Percentiles rank a stretch among this genome's conserved stretches.
These are phyloP conservation scores for Dolichomitus sp. DNA, from an alignment of 2,888 invertebrate genomes.

Conservation along the genomic window DNA sequence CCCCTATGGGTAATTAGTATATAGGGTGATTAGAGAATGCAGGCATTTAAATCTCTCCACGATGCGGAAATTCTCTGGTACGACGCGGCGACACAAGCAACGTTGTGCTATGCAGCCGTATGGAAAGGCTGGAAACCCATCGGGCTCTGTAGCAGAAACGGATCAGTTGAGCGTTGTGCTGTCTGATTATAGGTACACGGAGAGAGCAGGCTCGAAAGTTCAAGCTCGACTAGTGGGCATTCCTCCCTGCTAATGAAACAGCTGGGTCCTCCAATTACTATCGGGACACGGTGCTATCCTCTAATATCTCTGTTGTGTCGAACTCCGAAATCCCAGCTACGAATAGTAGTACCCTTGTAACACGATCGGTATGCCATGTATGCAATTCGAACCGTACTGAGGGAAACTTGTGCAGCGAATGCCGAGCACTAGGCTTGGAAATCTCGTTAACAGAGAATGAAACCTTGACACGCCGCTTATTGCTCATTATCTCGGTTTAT, in stretches of 20 bases:
- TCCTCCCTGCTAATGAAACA: constrained; percentile 59
- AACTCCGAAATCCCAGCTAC: constrained; percentile 39
- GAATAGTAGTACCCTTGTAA: constrained; percentile 23
- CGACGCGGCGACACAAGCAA: constrained; percentile 26
- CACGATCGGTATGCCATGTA: constrained; percentile 43
- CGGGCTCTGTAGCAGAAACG: constrained; percentile 19
- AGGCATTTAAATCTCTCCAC: constrained; percentile 65
- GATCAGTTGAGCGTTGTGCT: constrained; percentile 32
- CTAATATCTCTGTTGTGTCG: constrained; percentile 48
- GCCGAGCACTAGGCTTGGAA: background rate
- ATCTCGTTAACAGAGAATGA: background rate
- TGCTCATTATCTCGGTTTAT: background rate
- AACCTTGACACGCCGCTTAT: constrained; percentile 1
- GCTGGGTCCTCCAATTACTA: constrained; percentile 46
- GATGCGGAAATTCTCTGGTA: constrained; percentile 39
- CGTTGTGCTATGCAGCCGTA: constrained; percentile 19
- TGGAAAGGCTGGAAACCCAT: constrained; percentile 13
- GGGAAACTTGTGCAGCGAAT: constrained; percentile 5
- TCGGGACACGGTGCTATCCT: constrained; percentile 35
- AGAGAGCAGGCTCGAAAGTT: constrained; percentile 53
- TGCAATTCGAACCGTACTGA: constrained; percentile 3
- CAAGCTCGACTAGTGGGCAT: constrained; percentile 49
- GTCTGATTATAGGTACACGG: constrained; percentile 41
- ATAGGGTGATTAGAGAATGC: constrained; percentile 70
- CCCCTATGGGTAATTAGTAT: constrained; percentile 68